Percentiles rank a stretch among this genome's conserved stretches.
These are phyloP conservation scores for Athene cunicularia DNA, from an alignment of 2,113 vertebrate species.

Conservation along the genomic window DNA sequence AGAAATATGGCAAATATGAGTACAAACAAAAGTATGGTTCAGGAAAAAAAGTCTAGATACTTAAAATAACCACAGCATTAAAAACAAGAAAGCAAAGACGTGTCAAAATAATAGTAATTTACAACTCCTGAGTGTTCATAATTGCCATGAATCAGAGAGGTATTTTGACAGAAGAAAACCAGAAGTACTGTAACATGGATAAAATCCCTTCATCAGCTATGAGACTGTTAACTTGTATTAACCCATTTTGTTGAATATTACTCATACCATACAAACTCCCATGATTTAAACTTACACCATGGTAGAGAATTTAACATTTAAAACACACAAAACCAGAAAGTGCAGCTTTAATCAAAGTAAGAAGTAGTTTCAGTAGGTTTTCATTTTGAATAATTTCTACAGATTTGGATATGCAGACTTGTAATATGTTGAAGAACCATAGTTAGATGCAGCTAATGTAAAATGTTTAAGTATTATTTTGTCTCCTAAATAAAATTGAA, in stretches of 20 bases:
- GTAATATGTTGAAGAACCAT: neutral
- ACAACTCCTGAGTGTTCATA: neutral
- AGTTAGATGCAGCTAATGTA: neutral
- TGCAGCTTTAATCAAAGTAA: neutral
- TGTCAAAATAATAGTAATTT: slow-evolving; percentile 7
- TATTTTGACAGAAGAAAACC: slow-evolving; percentile 23
- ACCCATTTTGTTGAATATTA: neutral
- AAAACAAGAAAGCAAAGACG: neutral
- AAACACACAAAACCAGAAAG: neutral
- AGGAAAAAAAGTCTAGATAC: neutral
- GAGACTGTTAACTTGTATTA: neutral
- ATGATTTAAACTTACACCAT: neutral
- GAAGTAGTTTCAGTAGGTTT: neutral
- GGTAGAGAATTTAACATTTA: neutral
- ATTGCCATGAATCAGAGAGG: neutral
- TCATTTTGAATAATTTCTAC: neutral
- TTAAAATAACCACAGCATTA: neutral
- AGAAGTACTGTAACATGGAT: neutral
- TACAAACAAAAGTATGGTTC: neutral
- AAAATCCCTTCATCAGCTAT: neutral
- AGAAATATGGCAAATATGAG: neutral
- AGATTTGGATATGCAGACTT: neutral
- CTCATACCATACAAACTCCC: neutral
- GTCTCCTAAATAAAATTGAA: neutral
- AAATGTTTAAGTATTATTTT: neutral